phyloP scores from a whole-genome alignment of 2,888 invertebrate species.

The Polyommatus icarus region DNA sequence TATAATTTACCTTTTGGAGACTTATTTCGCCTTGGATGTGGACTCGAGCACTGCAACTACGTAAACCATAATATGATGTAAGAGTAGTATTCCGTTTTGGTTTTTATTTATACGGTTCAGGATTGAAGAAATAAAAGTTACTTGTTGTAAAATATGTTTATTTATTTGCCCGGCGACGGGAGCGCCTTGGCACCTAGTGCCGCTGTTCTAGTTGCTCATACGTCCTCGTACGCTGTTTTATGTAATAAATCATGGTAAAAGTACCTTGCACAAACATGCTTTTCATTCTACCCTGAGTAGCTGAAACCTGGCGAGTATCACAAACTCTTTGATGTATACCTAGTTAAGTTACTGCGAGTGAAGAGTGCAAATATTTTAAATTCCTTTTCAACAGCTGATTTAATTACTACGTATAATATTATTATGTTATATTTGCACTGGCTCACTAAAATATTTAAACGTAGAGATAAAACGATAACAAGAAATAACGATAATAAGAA shows the following conservation, averaged over 20 bases:
- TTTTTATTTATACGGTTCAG: conserved; percentile 77
- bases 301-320: conserved; percentile 8
- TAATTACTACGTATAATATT: too few species aligned
- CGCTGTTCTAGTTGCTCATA: conserved; percentile 49
- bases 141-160: conserved; percentile 74
- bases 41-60: conserved; percentile 55
- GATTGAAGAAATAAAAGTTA: conserved; percentile 79
- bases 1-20: conserved; percentile 74
- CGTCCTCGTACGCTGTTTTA: conserved; percentile 62
- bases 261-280: conserved; percentile 64
- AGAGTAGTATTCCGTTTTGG: conserved; percentile 72
- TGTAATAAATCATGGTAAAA: conserved; percentile 68
- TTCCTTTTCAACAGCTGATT: too few species aligned
- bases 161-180: conserved; percentile 53
- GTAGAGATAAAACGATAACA: too few species aligned
- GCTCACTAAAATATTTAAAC: too few species aligned
- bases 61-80: conserved; percentile 73
- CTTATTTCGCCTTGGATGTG: conserved; percentile 43
- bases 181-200: conserved; percentile 36
- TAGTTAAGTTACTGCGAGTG: neutral
- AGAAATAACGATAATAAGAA: too few species aligned
- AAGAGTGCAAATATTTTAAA: neutral
- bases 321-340: neutral
- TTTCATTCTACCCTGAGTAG: conserved; percentile 52
- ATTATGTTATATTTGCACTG: too few species aligned